phyloP scores from a whole-genome alignment of 2,113 vertebrate species.

The Orycteropus afer region DNA sequence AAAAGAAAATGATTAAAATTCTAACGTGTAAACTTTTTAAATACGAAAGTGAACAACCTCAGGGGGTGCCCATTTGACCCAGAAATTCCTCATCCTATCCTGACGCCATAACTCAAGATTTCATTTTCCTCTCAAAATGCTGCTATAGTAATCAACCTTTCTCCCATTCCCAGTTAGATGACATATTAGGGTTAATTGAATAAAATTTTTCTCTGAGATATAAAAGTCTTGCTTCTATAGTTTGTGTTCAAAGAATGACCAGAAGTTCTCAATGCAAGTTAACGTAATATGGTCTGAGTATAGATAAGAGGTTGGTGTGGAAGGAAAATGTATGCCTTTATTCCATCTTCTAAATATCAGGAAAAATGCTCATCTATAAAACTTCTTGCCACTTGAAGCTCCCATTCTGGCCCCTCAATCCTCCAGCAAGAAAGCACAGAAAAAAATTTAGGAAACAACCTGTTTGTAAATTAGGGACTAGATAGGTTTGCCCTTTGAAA shows the following conservation, averaged over 20 bases:
- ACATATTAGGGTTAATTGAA: neutral
- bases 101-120: neutral
- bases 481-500: neutral
- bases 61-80: neutral
- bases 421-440: neutral
- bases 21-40: neutral
- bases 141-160: neutral
- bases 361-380: neutral
- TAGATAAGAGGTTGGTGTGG: neutral
- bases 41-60: neutral
- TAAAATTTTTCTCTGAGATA: neutral
- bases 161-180: neutral
- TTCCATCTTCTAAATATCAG: neutral
- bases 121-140: neutral
- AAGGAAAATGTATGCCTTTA: neutral
- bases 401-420: neutral
- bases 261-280: neutral
- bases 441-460: neutral
- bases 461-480: neutral
- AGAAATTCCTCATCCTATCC: neutral
- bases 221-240: neutral
- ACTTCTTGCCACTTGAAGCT: neutral
- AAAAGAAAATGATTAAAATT: neutral
- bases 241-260: neutral
- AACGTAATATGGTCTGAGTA: neutral